These are phyloP conservation scores for Tragelaphus eurycerus DNA, from an alignment of 2,797 vertebrate genomes.

Conservation along the genomic window DNA sequence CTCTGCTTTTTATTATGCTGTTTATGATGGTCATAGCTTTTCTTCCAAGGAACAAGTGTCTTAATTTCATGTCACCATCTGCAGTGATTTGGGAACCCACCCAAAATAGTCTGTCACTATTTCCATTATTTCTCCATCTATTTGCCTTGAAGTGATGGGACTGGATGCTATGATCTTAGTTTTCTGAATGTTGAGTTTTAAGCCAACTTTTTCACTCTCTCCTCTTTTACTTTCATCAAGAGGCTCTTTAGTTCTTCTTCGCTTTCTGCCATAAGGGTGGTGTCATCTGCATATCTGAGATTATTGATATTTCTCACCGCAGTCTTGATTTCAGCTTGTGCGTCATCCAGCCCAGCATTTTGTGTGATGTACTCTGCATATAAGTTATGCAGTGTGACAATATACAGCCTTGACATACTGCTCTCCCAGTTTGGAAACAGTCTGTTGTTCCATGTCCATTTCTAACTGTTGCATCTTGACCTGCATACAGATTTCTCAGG, in stretches of 20 bases:
- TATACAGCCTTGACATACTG: not conserved
- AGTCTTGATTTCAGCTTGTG: not conserved
- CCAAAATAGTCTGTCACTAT: not conserved
- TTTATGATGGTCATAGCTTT: not conserved
- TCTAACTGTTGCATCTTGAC: not conserved
- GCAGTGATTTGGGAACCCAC: not conserved
- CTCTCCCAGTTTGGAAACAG: not conserved
- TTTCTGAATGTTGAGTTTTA: not conserved
- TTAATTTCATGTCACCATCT: not conserved
- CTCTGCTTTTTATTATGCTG: not conserved
- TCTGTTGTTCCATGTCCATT: not conserved
- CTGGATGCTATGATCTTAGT: not conserved
- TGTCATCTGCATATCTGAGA: not conserved
- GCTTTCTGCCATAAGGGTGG: not conserved
- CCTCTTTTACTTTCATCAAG: not conserved
- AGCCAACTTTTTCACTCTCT: not conserved
- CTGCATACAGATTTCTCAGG: not conserved
- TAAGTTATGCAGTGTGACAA: not conserved
- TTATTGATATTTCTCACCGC: not conserved
- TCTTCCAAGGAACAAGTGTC: not conserved
- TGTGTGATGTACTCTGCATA: rapidly evolving
- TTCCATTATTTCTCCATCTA: not conserved
- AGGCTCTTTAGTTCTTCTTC: not conserved
- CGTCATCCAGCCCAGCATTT: rapidly evolving
- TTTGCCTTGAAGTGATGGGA: not conserved